phyloP scores from a whole-genome alignment of 1,140 invertebrate genomes.

The Aphaenogaster rudis region DNA sequence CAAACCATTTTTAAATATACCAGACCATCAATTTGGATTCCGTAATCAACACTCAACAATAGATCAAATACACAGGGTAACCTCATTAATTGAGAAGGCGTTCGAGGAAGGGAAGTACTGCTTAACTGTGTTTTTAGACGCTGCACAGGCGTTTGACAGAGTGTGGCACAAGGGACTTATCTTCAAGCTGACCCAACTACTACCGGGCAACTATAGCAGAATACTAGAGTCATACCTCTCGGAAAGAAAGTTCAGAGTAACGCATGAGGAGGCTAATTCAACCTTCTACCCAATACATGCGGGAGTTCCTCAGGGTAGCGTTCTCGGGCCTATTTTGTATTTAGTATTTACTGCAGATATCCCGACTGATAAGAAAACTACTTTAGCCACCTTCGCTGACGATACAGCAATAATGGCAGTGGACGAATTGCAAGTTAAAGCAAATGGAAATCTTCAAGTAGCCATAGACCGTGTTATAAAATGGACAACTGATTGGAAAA shows the following conservation, averaged over 20 bases:
- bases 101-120: constrained; percentile 55
- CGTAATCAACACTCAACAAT: constrained; percentile 76
- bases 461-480: not conserved
- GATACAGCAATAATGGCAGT: not conserved
- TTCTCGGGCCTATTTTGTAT: not conserved
- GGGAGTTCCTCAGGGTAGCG: not conserved
- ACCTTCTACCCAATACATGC: not conserved
- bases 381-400: not conserved
- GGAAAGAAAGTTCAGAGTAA: not conserved
- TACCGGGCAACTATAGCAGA: not conserved
- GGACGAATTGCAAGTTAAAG: not conserved
- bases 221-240: not conserved
- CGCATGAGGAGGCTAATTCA: not conserved
- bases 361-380: not conserved
- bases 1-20: constrained; percentile 17
- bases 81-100: not conserved
- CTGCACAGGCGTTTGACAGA: constrained; percentile 75
- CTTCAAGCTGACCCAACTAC: not conserved
- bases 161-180: constrained; percentile 71
- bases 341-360: not conserved
- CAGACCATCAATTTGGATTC: constrained; percentile 83
- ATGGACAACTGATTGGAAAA: not conserved
- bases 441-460: not conserved
- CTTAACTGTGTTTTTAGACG: constrained; percentile 61
- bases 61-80: constrained; percentile 73